Conservation (phyloP, 2,113 vertebrate genomes). For the Hippolais icterina region DNA sequence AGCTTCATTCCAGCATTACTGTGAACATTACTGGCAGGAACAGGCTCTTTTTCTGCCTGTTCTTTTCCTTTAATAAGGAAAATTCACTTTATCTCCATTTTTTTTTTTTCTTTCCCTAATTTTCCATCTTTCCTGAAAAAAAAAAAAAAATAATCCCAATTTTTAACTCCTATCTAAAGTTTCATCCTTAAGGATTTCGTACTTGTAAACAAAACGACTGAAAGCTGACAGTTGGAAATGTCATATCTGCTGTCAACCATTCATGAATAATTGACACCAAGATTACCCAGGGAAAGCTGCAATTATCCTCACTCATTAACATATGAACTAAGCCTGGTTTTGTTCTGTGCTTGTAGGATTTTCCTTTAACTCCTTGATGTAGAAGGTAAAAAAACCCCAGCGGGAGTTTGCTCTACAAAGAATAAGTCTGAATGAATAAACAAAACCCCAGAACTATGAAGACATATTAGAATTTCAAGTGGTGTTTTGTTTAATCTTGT, state of each 20-base stretch:
- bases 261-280: slow-evolving; percentile 79
- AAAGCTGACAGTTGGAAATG: slow-evolving; percentile 76
- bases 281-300: slow-evolving; percentile 76
- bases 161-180: slow-evolving; percentile 12
- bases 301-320: slow-evolving; percentile 77
- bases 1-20: not conserved
- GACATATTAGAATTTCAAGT: slow-evolving; percentile 30
- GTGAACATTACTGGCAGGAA: not conserved
- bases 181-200: slow-evolving; percentile 34
- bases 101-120: not conserved
- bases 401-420: slow-evolving; percentile 57
- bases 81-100: not conserved
- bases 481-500: not conserved
- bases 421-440: slow-evolving; percentile 31
- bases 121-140: not conserved
- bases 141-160: not conserved
- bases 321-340: slow-evolving; percentile 68
- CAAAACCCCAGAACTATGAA: slow-evolving; percentile 16
- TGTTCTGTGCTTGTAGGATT: slow-evolving; percentile 63
- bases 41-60: not conserved
- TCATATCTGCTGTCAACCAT: slow-evolving; percentile 65
- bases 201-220: slow-evolving; percentile 70
- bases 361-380: slow-evolving; percentile 71
- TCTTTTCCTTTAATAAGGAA: not conserved
- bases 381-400: slow-evolving; percentile 53